phyloP scores from a whole-genome alignment of 2,797 vertebrate species.

The Hafferia zeledoni region DNA sequence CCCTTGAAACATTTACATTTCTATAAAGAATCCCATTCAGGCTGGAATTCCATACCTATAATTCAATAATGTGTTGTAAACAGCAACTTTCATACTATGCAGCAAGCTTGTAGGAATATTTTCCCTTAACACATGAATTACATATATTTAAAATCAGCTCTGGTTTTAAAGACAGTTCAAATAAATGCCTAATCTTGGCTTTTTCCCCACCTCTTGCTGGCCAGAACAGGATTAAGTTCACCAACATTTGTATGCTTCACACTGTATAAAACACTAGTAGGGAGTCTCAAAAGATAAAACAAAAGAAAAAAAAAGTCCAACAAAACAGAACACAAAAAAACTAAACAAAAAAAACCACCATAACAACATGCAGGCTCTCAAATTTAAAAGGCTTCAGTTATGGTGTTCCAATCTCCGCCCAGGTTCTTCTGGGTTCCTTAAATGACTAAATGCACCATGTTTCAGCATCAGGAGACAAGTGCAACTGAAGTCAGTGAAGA shows the following conservation, averaged over 20 bases:
- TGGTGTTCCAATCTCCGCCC: not conserved
- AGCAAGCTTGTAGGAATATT: not conserved
- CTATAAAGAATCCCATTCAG: not conserved
- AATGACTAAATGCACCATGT: not conserved
- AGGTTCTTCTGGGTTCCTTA: not conserved
- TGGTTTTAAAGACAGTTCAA: not conserved
- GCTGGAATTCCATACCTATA: not conserved
- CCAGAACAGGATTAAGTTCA: not conserved
- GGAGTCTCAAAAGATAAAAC: not conserved
- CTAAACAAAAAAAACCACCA: too few relatives aligned
- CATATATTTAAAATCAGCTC: not conserved
- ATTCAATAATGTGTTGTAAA: slow-evolving; percentile 11
- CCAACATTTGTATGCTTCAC: not conserved
- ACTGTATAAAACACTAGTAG: not conserved
- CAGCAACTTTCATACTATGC: not conserved
- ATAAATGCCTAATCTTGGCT: not conserved
- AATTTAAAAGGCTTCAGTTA: not conserved
- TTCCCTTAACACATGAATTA: not conserved
- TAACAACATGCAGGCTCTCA: rapidly evolving
- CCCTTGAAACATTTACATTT: not conserved
- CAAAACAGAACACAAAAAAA: too few relatives aligned
- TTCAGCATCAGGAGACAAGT: not conserved
- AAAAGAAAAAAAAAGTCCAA: not conserved
- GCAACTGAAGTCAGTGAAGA: not conserved
- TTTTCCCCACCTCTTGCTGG: not conserved